phyloP scores from a whole-genome alignment of 2,888 invertebrate genomes.

The Andrena flavipes region DNA sequence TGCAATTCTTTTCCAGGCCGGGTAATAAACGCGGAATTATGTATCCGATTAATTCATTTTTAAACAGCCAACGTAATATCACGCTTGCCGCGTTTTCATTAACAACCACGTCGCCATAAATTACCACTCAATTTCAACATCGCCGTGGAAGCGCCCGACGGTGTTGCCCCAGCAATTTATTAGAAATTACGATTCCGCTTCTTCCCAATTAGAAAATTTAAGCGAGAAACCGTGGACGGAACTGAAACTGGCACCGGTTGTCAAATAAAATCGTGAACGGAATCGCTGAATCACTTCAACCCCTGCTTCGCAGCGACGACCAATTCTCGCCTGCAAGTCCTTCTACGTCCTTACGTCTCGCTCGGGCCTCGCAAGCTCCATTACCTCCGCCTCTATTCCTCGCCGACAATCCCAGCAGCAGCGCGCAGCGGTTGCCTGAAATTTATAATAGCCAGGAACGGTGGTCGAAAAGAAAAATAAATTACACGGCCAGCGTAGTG shows the following conservation, averaged over 20 bases:
- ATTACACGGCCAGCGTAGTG: conserved; percentile 21
- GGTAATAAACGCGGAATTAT: conserved; percentile 53
- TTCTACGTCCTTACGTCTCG: not conserved
- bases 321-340: too few relatives aligned
- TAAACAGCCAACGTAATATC: conserved; percentile 54
- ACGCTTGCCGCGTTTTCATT: conserved; percentile 52
- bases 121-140: conserved; percentile 53
- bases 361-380: not conserved
- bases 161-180: conserved; percentile 3
- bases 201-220: too few relatives aligned
- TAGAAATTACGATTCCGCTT: not conserved
- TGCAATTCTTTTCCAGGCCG: conserved; percentile 26
- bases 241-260: too few relatives aligned
- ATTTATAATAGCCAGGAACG: not conserved
- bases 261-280: not conserved
- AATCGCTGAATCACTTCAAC: not conserved
- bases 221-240: too few relatives aligned
- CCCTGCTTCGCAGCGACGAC: too few relatives aligned
- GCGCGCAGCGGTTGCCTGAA: not conserved
- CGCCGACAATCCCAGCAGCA: not conserved
- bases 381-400: not conserved
- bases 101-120: conserved; percentile 50
- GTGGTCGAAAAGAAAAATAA: conserved; percentile 6
- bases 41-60: conserved; percentile 58
- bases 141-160: conserved; percentile 6